Conservation (phyloP, 2,888 invertebrate genomes). For the Dryococelus australis region DNA sequence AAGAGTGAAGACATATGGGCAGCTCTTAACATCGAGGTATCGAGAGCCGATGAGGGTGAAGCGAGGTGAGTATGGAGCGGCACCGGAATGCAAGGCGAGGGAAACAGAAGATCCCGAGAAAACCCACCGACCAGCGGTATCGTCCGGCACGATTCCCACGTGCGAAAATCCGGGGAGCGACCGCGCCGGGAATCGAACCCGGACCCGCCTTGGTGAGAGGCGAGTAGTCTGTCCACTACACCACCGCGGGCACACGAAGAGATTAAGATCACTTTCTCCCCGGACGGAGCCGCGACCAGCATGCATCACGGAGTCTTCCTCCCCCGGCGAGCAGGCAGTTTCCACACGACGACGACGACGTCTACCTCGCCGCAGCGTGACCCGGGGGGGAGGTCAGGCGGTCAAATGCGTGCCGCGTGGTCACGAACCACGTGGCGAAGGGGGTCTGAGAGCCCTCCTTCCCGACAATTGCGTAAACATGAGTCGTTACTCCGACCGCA, state of each 20-base stretch:
- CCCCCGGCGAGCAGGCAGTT: neutral
- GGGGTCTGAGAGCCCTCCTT: neutral
- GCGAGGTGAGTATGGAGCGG: no score
- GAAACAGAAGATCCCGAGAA: no score
- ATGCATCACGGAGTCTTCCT: neutral
- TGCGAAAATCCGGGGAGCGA: no score
- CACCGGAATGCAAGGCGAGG: no score
- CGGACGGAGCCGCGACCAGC: neutral
- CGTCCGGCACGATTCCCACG: no score
- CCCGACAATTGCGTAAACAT: neutral
- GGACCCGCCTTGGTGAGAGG: no score
- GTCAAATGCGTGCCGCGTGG: constrained; percentile 5
- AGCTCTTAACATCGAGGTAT: no score
- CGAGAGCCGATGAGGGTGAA: no score
- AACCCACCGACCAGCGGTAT: no score
- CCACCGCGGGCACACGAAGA: neutral
- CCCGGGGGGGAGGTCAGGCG: neutral
- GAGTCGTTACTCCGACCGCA: neutral
- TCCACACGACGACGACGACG: neutral
- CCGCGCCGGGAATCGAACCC: no score
- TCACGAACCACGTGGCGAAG: neutral
- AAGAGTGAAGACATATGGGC: no score
- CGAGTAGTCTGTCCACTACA: no score
- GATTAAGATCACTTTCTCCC: neutral
- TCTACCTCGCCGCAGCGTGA: neutral